Evolutionary conservation across 2,888 invertebrate species (phyloP), one percentile per base, ranked within the genome.

Genomic region (Corythucha ciliata): DNA sequence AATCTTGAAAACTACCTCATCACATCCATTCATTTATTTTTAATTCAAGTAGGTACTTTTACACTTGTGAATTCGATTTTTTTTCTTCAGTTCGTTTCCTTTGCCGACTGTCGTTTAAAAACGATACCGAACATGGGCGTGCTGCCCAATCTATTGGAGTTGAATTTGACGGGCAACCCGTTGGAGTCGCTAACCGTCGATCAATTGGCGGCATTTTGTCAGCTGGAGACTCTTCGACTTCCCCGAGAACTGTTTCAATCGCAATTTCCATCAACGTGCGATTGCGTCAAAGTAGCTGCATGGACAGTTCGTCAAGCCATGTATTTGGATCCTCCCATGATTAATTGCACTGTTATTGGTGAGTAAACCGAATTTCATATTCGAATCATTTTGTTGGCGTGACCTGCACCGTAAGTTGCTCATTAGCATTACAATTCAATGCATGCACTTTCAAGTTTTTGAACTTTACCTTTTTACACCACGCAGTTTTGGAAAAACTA

Each of bases 201-300:
- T 22, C 74, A 76, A 47, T 70, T 83, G 57, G 77, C 79, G 1
- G 67, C 72, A 2, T 73, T 79, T 69, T 83, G 83, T 64, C 74
- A 74, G 53, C 67, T 83, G 25, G 68, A 68, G 53, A 70, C 69
- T 55, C 72, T 83, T 32, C 79, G 81, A 63, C 62, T 75, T 60
- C 64, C 55, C 54, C 60, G 41, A 65, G 67, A 58, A 58, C 58
- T 60, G 29, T 46, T 58, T 32, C 39, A 36, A 24, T 8, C 45
- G 2, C 45, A 39, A 14, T 53, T 47, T 37, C 22, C 45, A 5
- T 47, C 56, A 7, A 40, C 53, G 14, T 60, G 59, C 34, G 53
- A 58, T 26, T 59, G 59, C 45, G 37, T 52, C 18, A 33, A 34
- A 44, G 51, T 55, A 24, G 39, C 47, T 26, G 49, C 45, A 12